Base-by-base conservation (phyloP, 2,888 invertebrate genomes). In the Unio pictorum region DNA sequence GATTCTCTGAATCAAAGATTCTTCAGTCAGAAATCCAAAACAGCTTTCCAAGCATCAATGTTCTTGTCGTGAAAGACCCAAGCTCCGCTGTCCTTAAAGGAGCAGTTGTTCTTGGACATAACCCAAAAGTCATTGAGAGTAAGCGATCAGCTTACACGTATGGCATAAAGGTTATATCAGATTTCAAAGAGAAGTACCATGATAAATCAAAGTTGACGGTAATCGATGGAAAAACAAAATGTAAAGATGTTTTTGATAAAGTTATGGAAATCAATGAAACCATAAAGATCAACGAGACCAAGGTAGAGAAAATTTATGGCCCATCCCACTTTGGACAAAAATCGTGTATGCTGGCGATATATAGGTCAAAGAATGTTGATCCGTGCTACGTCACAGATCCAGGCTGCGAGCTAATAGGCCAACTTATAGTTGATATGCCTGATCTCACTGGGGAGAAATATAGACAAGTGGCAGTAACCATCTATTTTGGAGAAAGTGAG, bases 361-460 rank as follows among this genome's bases (percentile, higher is more conserved):
- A 23, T n/a, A 34, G 23, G n/a, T 55, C 66, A 6, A 23, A 57
- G 3, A 23, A 30, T 23, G 34, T 18, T 23, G 4, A 15, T 30
- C 66, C 66, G 20, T 0, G 45, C n/a, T 66, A 66, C 66, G 34
- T 54, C 23, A 66, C 58, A n/a, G 66, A 66, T n/a, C 18, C 54
- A 45, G 66, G 66, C 6, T 66, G 66, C 23, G 45, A 28, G 2
- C 23, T 7, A 56, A 28, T 66, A 26, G 66, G 66, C 11, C 7
- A 30, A 5, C 58, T 66, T 18, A 18, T 11, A 17, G 59, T 66
- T 15, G 18, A 45, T 34, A 45, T 66, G 30, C 58, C 66, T 4
- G 59, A 66, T 28, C 23, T 59, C 17, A 45, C 66, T 7, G 34
- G 57, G 11, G 66, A 54, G 18, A 66, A 57, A 15, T 1, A 59